Conservation (phyloP, 1,140 invertebrate genomes). For the Spodoptera frugiperda region DNA sequence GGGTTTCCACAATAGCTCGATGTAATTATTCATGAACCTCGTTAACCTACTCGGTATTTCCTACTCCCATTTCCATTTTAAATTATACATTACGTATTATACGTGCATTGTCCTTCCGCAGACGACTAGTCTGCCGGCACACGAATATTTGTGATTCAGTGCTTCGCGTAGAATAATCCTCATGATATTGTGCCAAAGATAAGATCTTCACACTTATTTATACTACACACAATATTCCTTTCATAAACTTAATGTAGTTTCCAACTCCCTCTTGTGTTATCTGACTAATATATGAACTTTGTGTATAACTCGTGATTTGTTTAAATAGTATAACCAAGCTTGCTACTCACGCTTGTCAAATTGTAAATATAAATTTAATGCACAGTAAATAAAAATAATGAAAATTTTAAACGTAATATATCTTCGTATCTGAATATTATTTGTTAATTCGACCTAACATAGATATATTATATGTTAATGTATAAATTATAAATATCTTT, state of each 20-base stretch:
- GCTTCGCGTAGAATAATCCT: conserved; percentile 64
- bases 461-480: conserved; percentile 64
- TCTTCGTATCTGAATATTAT: conserved; percentile 60
- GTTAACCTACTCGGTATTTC: conserved; percentile 50
- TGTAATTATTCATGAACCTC: conserved; percentile 56
- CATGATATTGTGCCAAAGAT: conserved; percentile 68
- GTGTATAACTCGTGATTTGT: conserved; percentile 25
- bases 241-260: conserved; percentile 8
- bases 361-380: conserved; percentile 80
- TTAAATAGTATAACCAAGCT: conserved; percentile 65
- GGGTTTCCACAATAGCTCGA: conserved; percentile 54
- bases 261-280: conserved; percentile 23
- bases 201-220: conserved; percentile 24
- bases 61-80: conserved; percentile 53
- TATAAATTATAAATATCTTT: conserved; percentile 75
- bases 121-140: conserved; percentile 50
- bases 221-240: conserved; percentile 31
- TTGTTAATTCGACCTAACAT: conserved; percentile 66
- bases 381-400: conserved; percentile 65
- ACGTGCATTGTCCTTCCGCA: conserved; percentile 54
- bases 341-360: conserved; percentile 79
- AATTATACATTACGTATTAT: conserved; percentile 52
- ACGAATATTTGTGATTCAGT: conserved; percentile 62
- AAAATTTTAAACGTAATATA: conserved; percentile 63
- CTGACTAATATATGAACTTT: conserved; percentile 9